Conservation (phyloP, 2,888 invertebrate genomes). For the Dioctria linearis region DNA sequence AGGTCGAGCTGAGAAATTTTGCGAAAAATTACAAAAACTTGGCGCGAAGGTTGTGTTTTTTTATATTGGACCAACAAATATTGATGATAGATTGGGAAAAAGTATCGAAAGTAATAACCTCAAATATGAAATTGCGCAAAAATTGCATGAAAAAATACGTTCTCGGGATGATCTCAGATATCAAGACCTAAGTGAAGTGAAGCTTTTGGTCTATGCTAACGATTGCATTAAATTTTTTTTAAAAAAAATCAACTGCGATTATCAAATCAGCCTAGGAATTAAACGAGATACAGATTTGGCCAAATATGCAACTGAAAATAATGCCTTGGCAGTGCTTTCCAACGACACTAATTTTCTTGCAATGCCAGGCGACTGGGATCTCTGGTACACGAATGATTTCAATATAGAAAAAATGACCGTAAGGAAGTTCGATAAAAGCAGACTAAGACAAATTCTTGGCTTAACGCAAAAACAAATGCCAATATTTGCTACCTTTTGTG, state of each 20-base stretch:
- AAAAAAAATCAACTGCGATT: no score
- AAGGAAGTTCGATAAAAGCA: conserved; percentile 33
- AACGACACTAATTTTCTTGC: conserved; percentile 54
- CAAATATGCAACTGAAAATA: conserved; percentile 31
- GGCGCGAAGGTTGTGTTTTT: conserved; percentile 47
- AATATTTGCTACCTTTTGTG: conserved; percentile 50
- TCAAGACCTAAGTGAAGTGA: conserved; percentile 43
- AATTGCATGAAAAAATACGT: conserved; percentile 30
- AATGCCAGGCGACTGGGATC: conserved; percentile 40
- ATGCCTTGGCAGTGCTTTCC: conserved; percentile 50
- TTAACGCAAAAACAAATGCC: conserved; percentile 54
- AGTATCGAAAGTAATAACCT: conserved; percentile 7
- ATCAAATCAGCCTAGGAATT: conserved; percentile 26
- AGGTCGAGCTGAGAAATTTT: conserved; percentile 27
- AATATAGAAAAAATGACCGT: conserved; percentile 28
- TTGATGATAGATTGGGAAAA: conserved; percentile 15
- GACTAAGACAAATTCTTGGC: conserved; percentile 26
- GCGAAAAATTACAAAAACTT: conserved; percentile 36
- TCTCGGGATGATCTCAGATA: conserved; percentile 30
- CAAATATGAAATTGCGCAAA: conserved; percentile 26
- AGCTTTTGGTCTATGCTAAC: neutral
- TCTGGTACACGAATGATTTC: conserved; percentile 47
- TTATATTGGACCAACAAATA: conserved; percentile 51
- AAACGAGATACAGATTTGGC: conserved; percentile 54
- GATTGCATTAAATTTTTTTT: no score